Evolutionary conservation across 2,888 invertebrate species (phyloP).

Genomic region (Xestoiulus laeticollis): DNA sequence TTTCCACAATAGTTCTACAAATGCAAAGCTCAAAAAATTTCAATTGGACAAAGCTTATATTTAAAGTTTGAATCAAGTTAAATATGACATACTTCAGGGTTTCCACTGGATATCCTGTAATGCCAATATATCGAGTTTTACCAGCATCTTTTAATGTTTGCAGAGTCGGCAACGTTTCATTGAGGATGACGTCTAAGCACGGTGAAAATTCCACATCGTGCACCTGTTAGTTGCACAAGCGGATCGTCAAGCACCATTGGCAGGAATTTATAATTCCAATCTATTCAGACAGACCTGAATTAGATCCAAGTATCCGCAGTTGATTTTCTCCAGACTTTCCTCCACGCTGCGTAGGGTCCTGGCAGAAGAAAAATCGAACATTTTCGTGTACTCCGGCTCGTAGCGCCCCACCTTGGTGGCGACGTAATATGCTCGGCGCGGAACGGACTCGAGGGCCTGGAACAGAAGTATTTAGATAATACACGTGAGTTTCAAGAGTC

Average conservation of each 20-base stretch:
- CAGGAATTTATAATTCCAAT: slow-evolving; percentile 56
- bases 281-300: slow-evolving; percentile 74
- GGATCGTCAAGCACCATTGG: not conserved
- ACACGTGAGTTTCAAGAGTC: too few relatives aligned
- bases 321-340: slow-evolving; percentile 76
- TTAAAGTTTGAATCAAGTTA: not conserved
- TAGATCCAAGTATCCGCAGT: slow-evolving; percentile 84
- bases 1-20: slow-evolving; percentile 70
- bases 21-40: not conserved
- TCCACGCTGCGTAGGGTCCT: slow-evolving; percentile 80
- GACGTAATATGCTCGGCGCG: slow-evolving; percentile 83
- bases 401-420: slow-evolving; percentile 93
- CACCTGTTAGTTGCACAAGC: slow-evolving; percentile 70
- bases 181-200: slow-evolving; percentile 76
- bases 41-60: not conserved
- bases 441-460: slow-evolving; percentile 78
- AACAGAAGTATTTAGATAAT: not conserved
- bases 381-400: slow-evolving; percentile 72
- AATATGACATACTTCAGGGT: slow-evolving; percentile 72
- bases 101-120: slow-evolving; percentile 83
- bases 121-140: slow-evolving; percentile 79
- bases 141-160: slow-evolving; percentile 75
- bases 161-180: slow-evolving; percentile 86
- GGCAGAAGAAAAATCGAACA: slow-evolving; percentile 86
- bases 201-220: slow-evolving; percentile 92